Base-by-base conservation (phyloP, 1,140 invertebrate genomes). In the Goniozus legneri region DNA sequence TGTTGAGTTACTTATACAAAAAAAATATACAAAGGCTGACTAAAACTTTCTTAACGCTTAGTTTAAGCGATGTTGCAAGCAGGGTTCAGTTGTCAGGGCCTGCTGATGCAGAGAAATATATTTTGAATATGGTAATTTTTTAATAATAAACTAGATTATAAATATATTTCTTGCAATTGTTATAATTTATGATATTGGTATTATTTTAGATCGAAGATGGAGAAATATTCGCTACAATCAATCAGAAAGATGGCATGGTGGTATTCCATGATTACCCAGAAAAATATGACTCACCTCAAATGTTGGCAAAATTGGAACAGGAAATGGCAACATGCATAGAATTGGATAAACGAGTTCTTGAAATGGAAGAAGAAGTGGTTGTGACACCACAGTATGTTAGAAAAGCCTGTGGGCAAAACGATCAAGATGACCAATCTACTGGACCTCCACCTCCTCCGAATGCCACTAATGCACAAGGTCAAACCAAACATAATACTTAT, bases 201-300 rank as follows among this genome's bases (percentile, higher is more conserved):
- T 58, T 38, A 46, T 70, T 73, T 37, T 62, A 97, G 94, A 98
- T 98, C 60, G 92, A 97, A 78, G 92, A 96, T 76, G 89, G 91
- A 40, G 92, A 97, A 79, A 97, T 98, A 55, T 97, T 89, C 80
- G 95, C 95, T 1, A 91, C 89, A 51, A 97, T 98, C 41, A 97
- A 97, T 78, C 92, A 97, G 76, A 95, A 94, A 74, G 95, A 97
- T 77, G 95, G 95, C 8, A 98, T 97, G 95, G 95, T 98, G 12
- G 80, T 93, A 18, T 98, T 98, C 69, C 85, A 92, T 53, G 94
- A 97, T 69, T 92, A 92, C 78, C 93, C 95, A 21, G 93, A 97
- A 70, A 95, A 95, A 69, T 96, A 93, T 67, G 89, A 95, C 57
- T 90, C 88, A 44, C 86, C 91, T 0, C 79, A 82, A 48, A 95